A percentile compares a stretch with the other conserved stretches of the same genome.
Conservation (phyloP, 2,888 invertebrate species). For the Anorthoa munda region DNA sequence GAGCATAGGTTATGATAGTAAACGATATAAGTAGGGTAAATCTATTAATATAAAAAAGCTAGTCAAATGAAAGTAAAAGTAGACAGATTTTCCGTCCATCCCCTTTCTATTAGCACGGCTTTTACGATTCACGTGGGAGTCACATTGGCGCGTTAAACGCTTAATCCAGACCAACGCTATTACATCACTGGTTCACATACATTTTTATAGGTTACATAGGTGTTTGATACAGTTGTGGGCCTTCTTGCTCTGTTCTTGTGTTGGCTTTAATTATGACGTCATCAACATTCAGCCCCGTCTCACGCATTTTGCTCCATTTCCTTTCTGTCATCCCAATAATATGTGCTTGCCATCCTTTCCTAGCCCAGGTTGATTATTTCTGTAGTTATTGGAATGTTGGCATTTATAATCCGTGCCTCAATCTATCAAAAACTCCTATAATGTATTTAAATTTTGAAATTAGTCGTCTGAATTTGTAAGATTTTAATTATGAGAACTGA, state of each 20-base stretch:
- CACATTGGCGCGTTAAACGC: constrained; percentile 20
- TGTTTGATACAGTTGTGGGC: neutral
- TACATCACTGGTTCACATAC: constrained; percentile 35
- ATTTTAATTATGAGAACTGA: too few relatives aligned
- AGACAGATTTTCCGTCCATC: constrained; percentile 3
- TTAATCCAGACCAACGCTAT: constrained; percentile 39
- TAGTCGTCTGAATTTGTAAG: too few relatives aligned
- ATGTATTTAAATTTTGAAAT: too few relatives aligned
- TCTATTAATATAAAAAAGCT: neutral
- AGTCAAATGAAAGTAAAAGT: constrained; percentile 24
- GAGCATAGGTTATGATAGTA: neutral
- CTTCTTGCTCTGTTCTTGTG: neutral
- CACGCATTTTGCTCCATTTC: too few relatives aligned
- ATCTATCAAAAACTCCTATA: too few relatives aligned
- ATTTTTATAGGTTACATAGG: constrained; percentile 16
- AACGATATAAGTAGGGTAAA: too few relatives aligned
- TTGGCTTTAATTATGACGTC: neutral
- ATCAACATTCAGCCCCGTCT: too few relatives aligned
- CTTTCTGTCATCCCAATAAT: too few relatives aligned
- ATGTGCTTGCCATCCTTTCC: too few relatives aligned
- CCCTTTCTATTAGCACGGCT: neutral
- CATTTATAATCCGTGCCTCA: too few relatives aligned
- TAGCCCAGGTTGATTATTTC: too few relatives aligned
- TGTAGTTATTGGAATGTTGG: too few relatives aligned
- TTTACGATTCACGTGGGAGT: constrained; percentile 44